These are phyloP conservation scores for Panthera leo DNA, from an alignment of 2,113 vertebrate species.

Conservation along the genomic window DNA sequence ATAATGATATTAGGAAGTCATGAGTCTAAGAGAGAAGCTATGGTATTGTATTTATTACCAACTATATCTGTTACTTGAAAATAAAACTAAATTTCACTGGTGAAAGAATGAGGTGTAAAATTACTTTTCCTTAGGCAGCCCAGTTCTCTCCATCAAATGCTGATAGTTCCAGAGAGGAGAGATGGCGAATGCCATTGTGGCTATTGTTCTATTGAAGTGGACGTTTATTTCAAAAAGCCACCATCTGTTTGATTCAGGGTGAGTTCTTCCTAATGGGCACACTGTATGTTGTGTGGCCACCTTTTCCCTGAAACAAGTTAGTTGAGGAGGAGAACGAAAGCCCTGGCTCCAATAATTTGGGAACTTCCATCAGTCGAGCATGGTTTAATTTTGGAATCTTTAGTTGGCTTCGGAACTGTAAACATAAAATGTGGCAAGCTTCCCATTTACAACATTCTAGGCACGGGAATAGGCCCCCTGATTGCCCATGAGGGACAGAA, in stretches of 20 bases:
- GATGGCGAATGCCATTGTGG: conserved; percentile 14
- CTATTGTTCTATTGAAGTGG: conserved; percentile 56
- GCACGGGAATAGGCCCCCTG: not conserved
- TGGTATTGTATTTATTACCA: not conserved
- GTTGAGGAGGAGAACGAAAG: conserved; percentile 33
- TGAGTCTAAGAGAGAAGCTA: not conserved
- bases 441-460: conserved; percentile 41
- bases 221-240: conserved; percentile 57
- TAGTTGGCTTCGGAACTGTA: conserved; percentile 53
- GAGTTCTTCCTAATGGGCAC: conserved; percentile 18
- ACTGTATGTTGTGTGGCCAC: not conserved
- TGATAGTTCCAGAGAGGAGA: conserved; percentile 26
- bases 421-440: conserved; percentile 50
- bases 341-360: not conserved
- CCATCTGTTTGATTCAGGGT: conserved; percentile 53
- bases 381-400: conserved; percentile 56
- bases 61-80: not conserved
- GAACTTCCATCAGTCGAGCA: conserved; percentile 33
- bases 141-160: conserved; percentile 44
- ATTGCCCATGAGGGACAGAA: not conserved
- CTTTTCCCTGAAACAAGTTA: conserved; percentile 41
- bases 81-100: conserved; percentile 32
- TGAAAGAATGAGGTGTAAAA: not conserved
- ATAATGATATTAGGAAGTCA: not conserved
- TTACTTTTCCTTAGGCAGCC: not conserved